Percentiles rank a stretch among this genome's conserved stretches.
Conservation (phyloP, 1,140 invertebrate species). For the Sweltsa coloradensis region DNA sequence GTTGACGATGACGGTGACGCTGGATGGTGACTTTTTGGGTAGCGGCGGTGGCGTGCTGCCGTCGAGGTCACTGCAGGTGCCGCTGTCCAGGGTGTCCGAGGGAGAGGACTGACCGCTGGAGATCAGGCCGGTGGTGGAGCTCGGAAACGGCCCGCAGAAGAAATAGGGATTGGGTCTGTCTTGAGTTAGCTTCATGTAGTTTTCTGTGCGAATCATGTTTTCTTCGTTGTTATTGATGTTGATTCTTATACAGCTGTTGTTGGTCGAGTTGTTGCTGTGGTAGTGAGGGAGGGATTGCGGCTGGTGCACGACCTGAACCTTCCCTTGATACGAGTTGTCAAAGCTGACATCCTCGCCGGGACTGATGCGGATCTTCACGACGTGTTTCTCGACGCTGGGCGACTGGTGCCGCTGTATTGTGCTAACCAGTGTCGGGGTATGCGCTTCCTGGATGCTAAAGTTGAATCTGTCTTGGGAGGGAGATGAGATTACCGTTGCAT, state of each 20-base stretch:
- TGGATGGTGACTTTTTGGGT: constrained; percentile 42
- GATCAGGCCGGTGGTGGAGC: constrained; percentile 21
- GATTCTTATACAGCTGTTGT: constrained; percentile 10
- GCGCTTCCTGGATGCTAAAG: not conserved
- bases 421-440: not conserved
- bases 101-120: constrained; percentile 63
- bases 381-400: constrained; percentile 31
- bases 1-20: constrained; percentile 32
- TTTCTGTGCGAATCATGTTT: constrained; percentile 8
- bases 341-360: constrained; percentile 34
- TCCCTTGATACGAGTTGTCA: constrained; percentile 11
- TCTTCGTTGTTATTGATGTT: constrained; percentile 4
- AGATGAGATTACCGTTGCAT: not conserved
- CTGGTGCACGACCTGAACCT: not conserved
- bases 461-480: not conserved
- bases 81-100: constrained; percentile 64
- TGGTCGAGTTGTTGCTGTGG: not conserved
- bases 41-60: constrained; percentile 51
- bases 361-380: constrained; percentile 55
- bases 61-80: constrained; percentile 69
- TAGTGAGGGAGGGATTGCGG: not conserved
- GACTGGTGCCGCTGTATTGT: not conserved
- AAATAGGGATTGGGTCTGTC: constrained; percentile 33
- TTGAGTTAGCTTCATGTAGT: constrained; percentile 2
- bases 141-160: constrained; percentile 38